Evolutionary conservation across 2,888 invertebrate species (phyloP), one percentile per base, ranked within the genome.

Genomic region (Synanthedon tipuliformis): DNA sequence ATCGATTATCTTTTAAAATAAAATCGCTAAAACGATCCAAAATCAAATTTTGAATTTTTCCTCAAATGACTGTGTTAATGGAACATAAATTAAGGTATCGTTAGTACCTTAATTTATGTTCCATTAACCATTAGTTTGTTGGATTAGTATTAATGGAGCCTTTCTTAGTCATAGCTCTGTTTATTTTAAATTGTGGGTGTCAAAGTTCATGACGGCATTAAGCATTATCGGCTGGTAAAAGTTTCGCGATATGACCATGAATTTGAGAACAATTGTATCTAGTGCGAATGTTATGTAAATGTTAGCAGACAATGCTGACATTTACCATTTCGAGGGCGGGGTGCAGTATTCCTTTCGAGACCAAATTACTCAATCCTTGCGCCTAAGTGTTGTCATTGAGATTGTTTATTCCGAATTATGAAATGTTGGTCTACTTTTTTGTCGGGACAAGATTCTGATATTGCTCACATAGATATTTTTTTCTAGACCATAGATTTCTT

Each of bases 221-320:
- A 51, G 65, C 57, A 59, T 61, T 69, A 66, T 69, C 61, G 61
- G 57, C 57, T 53, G 54, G 51, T 50, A 48, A 52, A 56, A 54
- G 51, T 66, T 57, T 57, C 53, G 56, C 57, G 53, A 53, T 55
- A 59, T 60, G 73, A 72, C 84, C 84, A 81, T 83, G 81, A 69
- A 69, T 65, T 67, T 34, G 66, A 62, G 67, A 71, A 75, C 75
- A 78, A 75, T 77, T 59, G 72, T 64, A 73, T 66, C 66, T 75
- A 67, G 72, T 73, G 73, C 76, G 68, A 74, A 73, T 71, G 69
- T 75, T 78, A 80, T 80, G 79, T 75, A 79, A 81, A 78, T 79
- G 63, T 64, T 64, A 68, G 68, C 18, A 82, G 84, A 78, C 85
- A 85, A 84, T 85, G 68, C 49, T 83, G 84, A 78, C 85, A 85